Evolutionary conservation across 92 coral and sea anemone species (phyloP).

Genomic region (Paragorgia papillata): DNA sequence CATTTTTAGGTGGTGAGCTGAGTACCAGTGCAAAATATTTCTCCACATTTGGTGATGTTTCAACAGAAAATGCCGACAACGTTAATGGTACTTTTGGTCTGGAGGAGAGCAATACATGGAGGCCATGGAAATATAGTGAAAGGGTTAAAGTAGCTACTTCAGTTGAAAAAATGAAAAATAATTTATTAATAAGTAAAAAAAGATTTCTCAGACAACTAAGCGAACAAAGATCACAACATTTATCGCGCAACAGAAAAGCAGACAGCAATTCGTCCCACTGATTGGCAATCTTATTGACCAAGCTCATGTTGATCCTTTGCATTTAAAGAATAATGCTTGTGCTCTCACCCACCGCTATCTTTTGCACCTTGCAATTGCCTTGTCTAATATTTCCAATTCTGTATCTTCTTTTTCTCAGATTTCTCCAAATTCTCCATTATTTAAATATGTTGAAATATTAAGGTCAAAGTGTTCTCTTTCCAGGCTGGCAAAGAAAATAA

Average conservation of each 20-base stretch:
- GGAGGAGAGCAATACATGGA: slow-evolving; percentile 9
- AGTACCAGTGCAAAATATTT: slow-evolving; percentile 39
- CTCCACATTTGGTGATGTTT: slow-evolving; percentile 46
- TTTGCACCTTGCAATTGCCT: slow-evolving; percentile 4
- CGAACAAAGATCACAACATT: slow-evolving; percentile 22
- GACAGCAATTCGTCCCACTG: slow-evolving; percentile 38
- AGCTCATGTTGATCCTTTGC: slow-evolving; percentile 34
- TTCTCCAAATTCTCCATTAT: slow-evolving; percentile 10
- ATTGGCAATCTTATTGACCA: slow-evolving; percentile 29
- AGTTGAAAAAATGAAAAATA: slow-evolving; percentile 34
- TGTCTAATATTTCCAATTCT: slow-evolving; percentile 5
- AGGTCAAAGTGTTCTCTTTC: slow-evolving; percentile 7
- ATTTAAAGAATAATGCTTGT: slow-evolving; percentile 37
- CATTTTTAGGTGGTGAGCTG: slow-evolving; percentile 39
- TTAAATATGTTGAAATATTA: slow-evolving; percentile 18
- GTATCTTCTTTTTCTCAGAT: slow-evolving; percentile 20
- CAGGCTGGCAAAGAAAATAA: slow-evolving; percentile 31
- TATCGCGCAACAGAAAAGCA: slow-evolving; percentile 11
- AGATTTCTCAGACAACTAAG: slow-evolving; percentile 18
- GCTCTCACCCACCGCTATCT: slow-evolving; percentile 28
- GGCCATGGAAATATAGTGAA: slow-evolving; percentile 40
- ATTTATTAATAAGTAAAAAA: background rate
- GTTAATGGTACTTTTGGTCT: slow-evolving; percentile 21
- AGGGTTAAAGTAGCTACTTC: slow-evolving; percentile 16
- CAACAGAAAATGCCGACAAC: background rate